These are phyloP conservation scores for Operophtera brumata DNA, from an alignment of 2,888 invertebrate species.

Conservation along the genomic window DNA sequence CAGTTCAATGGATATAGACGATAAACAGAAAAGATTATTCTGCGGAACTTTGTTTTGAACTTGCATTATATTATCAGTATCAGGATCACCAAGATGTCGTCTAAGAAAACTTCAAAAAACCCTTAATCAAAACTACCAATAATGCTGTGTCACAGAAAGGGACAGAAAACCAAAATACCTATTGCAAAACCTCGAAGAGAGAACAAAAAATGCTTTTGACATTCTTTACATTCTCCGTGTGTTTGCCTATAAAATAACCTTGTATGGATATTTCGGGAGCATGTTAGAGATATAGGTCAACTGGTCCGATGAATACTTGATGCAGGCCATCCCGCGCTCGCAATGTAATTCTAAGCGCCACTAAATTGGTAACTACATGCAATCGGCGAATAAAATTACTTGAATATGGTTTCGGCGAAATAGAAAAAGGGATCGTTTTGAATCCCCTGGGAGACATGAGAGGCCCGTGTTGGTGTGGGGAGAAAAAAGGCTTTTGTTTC, in stretches of 20 bases:
- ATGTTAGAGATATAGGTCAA: slow-evolving; percentile 26
- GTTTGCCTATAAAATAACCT: slow-evolving; percentile 3
- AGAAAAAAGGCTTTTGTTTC: slow-evolving; percentile 9
- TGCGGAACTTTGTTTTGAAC: background rate
- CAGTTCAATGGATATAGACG: background rate
- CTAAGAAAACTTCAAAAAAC: background rate
- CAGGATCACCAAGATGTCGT: background rate
- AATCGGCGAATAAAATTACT: slow-evolving; percentile 25
- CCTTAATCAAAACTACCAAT: too few species aligned
- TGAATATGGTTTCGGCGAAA: slow-evolving; percentile 21
- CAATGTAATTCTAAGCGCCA: slow-evolving; percentile 21
- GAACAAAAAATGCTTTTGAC: background rate
- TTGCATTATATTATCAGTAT: too few species aligned
- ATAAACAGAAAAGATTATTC: background rate
- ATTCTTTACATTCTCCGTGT: background rate
- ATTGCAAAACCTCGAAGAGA: background rate
- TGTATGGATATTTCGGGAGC: background rate
- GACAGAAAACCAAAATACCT: background rate
- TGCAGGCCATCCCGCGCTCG: slow-evolving; percentile 17
- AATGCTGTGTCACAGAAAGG: background rate
- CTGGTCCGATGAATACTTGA: slow-evolving; percentile 32
- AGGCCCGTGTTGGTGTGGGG: background rate
- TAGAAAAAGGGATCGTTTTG: slow-evolving; percentile 21
- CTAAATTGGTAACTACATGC: slow-evolving; percentile 24
- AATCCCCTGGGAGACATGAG: slow-evolving; percentile 7